Percentiles rank a stretch among this genome's conserved stretches.
phyloP scores from a whole-genome alignment of 2,797 vertebrate genomes.

The Hydrophis major region DNA sequence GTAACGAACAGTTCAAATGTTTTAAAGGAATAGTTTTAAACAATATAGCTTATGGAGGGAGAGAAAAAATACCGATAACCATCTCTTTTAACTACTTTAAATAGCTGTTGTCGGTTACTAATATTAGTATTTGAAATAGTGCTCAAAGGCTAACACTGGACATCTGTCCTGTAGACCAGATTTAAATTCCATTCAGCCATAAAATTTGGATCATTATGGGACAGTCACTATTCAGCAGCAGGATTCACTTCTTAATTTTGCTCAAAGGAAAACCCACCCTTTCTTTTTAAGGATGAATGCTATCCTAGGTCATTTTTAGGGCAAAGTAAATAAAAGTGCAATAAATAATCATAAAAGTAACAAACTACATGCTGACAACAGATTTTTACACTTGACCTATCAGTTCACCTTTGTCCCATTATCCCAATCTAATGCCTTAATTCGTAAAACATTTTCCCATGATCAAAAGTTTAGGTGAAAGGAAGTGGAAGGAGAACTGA shows the following conservation, averaged over 20 bases:
- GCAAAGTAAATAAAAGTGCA: not conserved
- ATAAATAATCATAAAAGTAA: slow-evolving; percentile 17
- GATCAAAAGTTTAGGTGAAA: not conserved
- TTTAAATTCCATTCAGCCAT: not conserved
- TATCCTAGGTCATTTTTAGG: not conserved
- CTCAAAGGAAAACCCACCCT: not conserved
- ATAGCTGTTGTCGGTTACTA: not conserved
- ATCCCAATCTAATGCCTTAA: not conserved
- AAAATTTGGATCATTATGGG: not conserved
- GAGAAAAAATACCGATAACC: not conserved
- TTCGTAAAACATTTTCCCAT: not conserved
- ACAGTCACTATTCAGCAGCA: not conserved
- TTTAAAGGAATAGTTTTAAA: not conserved
- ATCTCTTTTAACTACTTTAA: not conserved
- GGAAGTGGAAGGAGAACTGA: not conserved
- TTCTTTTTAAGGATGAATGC: not conserved
- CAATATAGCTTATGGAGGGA: not conserved
- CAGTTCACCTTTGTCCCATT: not conserved
- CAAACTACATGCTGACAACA: not conserved
- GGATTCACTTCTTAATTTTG: not conserved
- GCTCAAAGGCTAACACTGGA: not conserved
- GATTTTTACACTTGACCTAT: not conserved
- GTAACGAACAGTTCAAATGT: not conserved
- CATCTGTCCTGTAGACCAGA: too few relatives aligned
- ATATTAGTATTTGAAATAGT: not conserved